Evolutionary conservation across 2,888 invertebrate genomes (phyloP).

Genomic region (Syrphus vitripennis): DNA sequence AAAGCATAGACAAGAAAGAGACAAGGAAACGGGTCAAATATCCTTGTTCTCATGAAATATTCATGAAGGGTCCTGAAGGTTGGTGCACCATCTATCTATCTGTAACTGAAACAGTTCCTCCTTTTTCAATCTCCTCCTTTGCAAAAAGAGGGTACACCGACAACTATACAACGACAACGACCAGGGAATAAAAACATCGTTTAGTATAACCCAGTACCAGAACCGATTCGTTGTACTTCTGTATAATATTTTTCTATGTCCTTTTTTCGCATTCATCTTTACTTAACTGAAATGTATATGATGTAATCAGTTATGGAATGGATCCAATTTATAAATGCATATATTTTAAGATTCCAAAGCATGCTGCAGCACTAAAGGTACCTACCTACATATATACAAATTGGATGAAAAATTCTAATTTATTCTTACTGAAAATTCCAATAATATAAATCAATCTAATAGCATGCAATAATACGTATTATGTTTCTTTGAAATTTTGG

Average conservation of each 20-base stretch:
- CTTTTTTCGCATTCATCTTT: slow-evolving; percentile 44
- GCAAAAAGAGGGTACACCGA: slow-evolving; percentile 11
- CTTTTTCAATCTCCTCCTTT: slow-evolving; percentile 54
- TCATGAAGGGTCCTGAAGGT: slow-evolving; percentile 64
- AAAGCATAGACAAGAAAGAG: slow-evolving; percentile 32
- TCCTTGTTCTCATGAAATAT: slow-evolving; percentile 68
- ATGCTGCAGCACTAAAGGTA: slow-evolving; percentile 5
- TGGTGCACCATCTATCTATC: slow-evolving; percentile 66
- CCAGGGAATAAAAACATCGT: slow-evolving; percentile 45
- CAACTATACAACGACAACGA: neutral
- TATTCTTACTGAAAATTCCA: neutral
- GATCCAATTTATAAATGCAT: slow-evolving; percentile 36
- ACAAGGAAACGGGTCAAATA: slow-evolving; percentile 66
- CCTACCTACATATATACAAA: no score
- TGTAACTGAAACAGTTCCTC: slow-evolving; percentile 59
- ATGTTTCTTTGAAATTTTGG: neutral
- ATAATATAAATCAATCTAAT: neutral
- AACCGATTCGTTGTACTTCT: slow-evolving; percentile 24
- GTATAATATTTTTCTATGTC: slow-evolving; percentile 12
- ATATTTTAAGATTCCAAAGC: neutral
- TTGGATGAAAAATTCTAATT: neutral
- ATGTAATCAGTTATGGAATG: slow-evolving; percentile 63
- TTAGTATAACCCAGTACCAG: slow-evolving; percentile 40
- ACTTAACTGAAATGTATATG: slow-evolving; percentile 63
- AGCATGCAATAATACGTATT: neutral